Evolutionary conservation across 2,797 vertebrate genomes (phyloP).

Genomic region (Sebastes wilsoni): DNA sequence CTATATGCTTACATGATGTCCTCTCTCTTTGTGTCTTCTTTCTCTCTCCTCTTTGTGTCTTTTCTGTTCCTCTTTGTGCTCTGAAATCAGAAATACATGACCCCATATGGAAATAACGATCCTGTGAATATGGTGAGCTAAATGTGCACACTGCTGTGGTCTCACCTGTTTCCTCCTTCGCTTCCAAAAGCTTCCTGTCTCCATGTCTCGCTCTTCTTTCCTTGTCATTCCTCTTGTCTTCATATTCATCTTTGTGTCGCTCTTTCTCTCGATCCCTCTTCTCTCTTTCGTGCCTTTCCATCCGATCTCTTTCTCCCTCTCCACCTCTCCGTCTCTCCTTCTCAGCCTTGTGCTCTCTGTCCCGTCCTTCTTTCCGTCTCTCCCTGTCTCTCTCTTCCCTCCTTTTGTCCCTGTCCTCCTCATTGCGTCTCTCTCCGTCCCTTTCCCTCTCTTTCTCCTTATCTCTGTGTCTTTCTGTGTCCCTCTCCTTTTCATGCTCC

Average conservation of each 20-base stretch:
- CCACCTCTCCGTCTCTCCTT: conserved; percentile 39
- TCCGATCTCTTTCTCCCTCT: conserved; percentile 17
- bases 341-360: conserved; percentile 44
- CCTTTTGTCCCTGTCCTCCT: conserved; percentile 54
- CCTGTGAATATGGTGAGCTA: not conserved
- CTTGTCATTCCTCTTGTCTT: conserved; percentile 55
- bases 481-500: conserved; percentile 46
- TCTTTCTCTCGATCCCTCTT: conserved; percentile 59
- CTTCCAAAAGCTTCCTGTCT: conserved; percentile 59
- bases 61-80: conserved; percentile 61
- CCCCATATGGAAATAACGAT: not conserved
- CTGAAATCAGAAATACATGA: conserved; percentile 57
- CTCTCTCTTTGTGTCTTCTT: conserved; percentile 71
- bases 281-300: conserved; percentile 49
- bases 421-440: conserved; percentile 22
- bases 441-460: conserved; percentile 65
- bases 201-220: conserved; percentile 65
- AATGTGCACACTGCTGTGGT: not conserved
- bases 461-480: conserved; percentile 70
- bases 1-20: conserved; percentile 62
- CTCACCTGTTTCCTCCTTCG: conserved; percentile 72
- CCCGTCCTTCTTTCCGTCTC: conserved; percentile 50
- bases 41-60: conserved; percentile 77
- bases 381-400: conserved; percentile 69
- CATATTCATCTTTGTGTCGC: conserved; percentile 44